phyloP scores from a whole-genome alignment of 1,140 invertebrate species.

The Yoshiicerus persimilis region DNA sequence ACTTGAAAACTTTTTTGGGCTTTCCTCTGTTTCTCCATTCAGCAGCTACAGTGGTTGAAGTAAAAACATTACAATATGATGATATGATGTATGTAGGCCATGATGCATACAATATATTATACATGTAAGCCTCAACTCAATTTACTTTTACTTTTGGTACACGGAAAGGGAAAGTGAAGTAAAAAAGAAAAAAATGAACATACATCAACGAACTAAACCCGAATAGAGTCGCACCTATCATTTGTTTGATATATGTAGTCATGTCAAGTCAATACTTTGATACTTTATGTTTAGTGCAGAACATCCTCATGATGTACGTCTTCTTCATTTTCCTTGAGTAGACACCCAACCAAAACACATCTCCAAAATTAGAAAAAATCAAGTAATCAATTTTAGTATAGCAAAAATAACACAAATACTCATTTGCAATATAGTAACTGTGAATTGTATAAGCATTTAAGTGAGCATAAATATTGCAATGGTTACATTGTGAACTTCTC shows the following conservation, averaged over 20 bases:
- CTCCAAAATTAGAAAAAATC: no score
- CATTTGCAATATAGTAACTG: no score
- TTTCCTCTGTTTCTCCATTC: background rate
- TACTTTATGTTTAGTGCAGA: no score
- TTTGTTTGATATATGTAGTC: background rate
- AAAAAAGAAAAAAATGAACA: background rate
- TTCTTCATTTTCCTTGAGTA: no score
- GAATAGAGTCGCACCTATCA: background rate
- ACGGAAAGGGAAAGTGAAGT: background rate
- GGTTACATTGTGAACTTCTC: no score
- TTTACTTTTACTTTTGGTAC: background rate
- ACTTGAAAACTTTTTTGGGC: background rate
- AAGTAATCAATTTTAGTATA: no score
- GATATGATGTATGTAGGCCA: background rate
- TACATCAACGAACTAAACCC: background rate
- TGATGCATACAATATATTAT: background rate
- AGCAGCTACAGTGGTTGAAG: background rate
- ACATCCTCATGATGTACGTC: no score
- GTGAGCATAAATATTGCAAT: no score
- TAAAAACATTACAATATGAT: background rate
- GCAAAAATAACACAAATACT: no score
- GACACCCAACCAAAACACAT: no score
- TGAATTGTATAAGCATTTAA: no score
- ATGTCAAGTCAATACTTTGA: background rate
- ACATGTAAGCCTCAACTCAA: constrained; percentile 7